Evolutionary conservation across 1,140 invertebrate genomes (phyloP), one percentile per base, ranked within the genome.

Genomic region (Macrosteles quadrilineatus): DNA sequence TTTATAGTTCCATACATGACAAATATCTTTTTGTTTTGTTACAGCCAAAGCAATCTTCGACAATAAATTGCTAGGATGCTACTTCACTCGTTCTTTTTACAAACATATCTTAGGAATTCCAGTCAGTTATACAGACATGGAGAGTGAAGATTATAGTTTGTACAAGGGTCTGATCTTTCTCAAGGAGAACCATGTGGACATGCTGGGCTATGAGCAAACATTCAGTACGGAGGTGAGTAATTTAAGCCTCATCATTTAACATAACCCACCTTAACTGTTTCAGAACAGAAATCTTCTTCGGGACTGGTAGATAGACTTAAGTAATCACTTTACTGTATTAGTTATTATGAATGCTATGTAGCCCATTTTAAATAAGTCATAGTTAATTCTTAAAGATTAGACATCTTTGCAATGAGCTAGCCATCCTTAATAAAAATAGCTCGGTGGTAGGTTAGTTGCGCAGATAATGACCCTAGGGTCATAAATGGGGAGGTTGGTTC

Each of bases 111-210:
- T 97, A 50, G 95, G 95, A 40, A 92, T 95, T 75, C 85, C 88
- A 67, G 94, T 97, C n/a, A 94, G 93, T 82, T 94, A 95, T 77
- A 94, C 91, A 0, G 95, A 98, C 76, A 96, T 97, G 92, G 95
- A 98, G 81, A 94, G 91, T 77, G 95, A 97, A 82, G 95, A 97
- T 81, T 96, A 96, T 76, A 90, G 90, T 75, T 97, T 96, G 81
- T 97, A 96, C 79, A 91, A 96, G 81, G 93, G 95, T 12, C 85
- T 97, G 19, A 93, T 94, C 14, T 97, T 92, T 81, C 83, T 97
- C 12, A 88, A 96, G 76, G 93, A 97, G 76, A 89, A 97, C 78
- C 87, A 91, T 79, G 90, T 97, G 50, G 87, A 91, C 19, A 90
- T 94, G 73, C 82, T 97, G 63, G 95, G 94, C 71, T 93, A 93